Evolutionary conservation across 2,797 vertebrate species (phyloP).

Genomic region (Acanthurus leucopareius): DNA sequence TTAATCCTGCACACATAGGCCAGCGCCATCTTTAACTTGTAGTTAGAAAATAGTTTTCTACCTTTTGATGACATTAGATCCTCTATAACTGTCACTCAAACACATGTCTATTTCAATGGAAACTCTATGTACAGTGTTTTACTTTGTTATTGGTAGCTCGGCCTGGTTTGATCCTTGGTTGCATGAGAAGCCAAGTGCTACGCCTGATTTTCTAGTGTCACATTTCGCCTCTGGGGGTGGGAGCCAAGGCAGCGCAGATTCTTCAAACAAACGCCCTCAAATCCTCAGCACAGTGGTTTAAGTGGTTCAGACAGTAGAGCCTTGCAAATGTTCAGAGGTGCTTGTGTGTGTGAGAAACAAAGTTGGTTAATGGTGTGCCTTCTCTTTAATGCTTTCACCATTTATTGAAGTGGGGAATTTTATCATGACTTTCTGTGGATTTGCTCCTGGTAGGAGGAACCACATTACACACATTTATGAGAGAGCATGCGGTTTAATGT

Average conservation of each 20-base stretch:
- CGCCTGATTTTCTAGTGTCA: conserved; percentile 68
- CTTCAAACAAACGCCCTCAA: conserved; percentile 42
- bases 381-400: conserved; percentile 11
- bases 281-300: conserved; percentile 36
- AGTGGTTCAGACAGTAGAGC: conserved; percentile 32
- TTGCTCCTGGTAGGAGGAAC: conserved; percentile 36
- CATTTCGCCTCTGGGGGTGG: conserved; percentile 57
- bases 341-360: neutral
- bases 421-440: conserved; percentile 37
- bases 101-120: conserved; percentile 25
- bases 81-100: conserved; percentile 19
- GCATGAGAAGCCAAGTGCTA: conserved; percentile 49
- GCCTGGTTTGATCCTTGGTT: conserved; percentile 27
- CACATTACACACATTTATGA: conserved; percentile 38
- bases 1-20: neutral
- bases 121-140: conserved; percentile 45
- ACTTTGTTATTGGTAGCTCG: conserved; percentile 39
- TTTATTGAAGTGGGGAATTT: conserved; percentile 40
- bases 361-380: neutral
- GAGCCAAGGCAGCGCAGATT: conserved; percentile 54
- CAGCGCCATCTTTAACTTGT: neutral
- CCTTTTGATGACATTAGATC: conserved; percentile 1
- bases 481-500: conserved; percentile 41
- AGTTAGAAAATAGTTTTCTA: conserved; percentile 3
- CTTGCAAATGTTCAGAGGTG: neutral